Evolutionary conservation across 1,140 invertebrate species (phyloP), one percentile per base, ranked within the genome.

Genomic region (Apis florea): DNA sequence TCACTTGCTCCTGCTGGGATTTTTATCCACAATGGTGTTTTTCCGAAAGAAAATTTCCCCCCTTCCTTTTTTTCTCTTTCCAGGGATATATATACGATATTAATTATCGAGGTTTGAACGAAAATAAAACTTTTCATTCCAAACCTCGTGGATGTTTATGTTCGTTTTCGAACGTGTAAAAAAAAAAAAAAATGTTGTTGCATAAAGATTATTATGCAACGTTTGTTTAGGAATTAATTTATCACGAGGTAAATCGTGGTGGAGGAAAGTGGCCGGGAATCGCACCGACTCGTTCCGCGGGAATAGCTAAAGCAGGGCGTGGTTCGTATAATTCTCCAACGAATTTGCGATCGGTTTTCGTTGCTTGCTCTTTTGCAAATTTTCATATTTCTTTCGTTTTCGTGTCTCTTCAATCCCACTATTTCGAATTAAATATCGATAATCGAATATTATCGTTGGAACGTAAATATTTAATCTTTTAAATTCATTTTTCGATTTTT

Each of bases 311-410:
- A 67, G 61, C 79, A 75, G 79, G 79, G 79, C 79, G 79, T 80
- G 79, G 79, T 80, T 80, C 79, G 53, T 63, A 80, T 80, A 74
- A 80, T 75, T 75, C 49, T 51, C 53, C 71, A 9, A 74, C 79
- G 53, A 54, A 64, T 66, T 74, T 31, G 11, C 61, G 17, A 79
- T 78, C n/a, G 5, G 3, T 51, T 56, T 26, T 21, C 54, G 19
- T 68, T 74, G 31, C 72, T n/a, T n/a, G 17, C n/a, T 21, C 58
- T 5, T 78, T 26, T 9, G 10, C 17, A 1, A 49, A 24, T 26
- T n/a, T 12, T 17, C 40, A 10, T 17, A 26, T 10, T 63, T 24
- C 8, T 26, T 4, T 19, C 24, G 21, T 21, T 58, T 2, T 58
- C 56, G 3, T 8, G 21, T 24, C 21, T 24, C 12, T 1, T 26